Conservation (phyloP, 2,113 vertebrate species). For the Dolichallabes microphthalmus region DNA sequence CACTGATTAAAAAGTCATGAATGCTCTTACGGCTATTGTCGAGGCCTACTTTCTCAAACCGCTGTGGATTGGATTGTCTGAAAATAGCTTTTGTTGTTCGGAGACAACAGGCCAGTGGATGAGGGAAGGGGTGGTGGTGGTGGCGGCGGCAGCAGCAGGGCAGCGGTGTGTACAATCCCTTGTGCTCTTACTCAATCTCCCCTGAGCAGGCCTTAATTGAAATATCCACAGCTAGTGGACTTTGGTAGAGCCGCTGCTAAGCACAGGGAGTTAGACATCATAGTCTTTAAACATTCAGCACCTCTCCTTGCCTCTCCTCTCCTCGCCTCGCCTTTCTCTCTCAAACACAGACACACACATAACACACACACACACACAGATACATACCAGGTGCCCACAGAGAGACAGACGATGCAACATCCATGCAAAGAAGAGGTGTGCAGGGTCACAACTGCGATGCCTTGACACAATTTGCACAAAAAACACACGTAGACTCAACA, state of each 20-base stretch:
- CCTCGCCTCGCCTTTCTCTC: background rate
- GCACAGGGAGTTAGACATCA: conserved; percentile 24
- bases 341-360: background rate
- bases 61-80: conserved; percentile 67
- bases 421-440: conserved; percentile 5
- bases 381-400: background rate
- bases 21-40: conserved; percentile 70
- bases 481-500: conserved; percentile 1
- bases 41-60: conserved; percentile 57
- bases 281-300: conserved; percentile 55
- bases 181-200: conserved; percentile 65
- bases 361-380: conserved; percentile 17
- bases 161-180: conserved; percentile 61
- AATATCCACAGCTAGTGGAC: conserved; percentile 61
- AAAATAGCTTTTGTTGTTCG: conserved; percentile 78
- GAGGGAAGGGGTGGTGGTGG: conserved; percentile 3
- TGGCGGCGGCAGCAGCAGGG: conserved; percentile 38
- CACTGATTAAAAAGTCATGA: conserved; percentile 78
- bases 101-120: conserved; percentile 62
- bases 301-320: conserved; percentile 20
- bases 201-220: conserved; percentile 59
- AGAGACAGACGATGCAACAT: conserved; percentile 17
- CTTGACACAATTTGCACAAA: conserved; percentile 13
- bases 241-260: conserved; percentile 45
- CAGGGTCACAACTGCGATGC: conserved; percentile 21